These are phyloP conservation scores for Epistrophe eligans DNA, from an alignment of 2,888 invertebrate species.

Conservation along the genomic window DNA sequence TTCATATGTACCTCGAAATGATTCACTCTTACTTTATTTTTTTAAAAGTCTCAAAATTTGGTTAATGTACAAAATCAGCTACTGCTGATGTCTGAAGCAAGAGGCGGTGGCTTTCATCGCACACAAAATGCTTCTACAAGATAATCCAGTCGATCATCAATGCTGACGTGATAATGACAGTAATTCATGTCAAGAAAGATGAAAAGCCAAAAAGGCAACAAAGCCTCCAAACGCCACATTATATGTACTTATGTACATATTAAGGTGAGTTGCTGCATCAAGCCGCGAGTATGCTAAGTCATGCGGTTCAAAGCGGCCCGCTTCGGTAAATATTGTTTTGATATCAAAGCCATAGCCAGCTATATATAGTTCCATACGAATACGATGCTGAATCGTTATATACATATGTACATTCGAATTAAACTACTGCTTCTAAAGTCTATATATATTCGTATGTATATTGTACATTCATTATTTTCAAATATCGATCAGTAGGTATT, in stretches of 20 bases:
- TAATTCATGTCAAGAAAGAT: constrained; percentile 73
- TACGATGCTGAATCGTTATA: not conserved
- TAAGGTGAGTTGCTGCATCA: constrained; percentile 55
- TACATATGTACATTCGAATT: no score
- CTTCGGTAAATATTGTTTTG: constrained; percentile 64
- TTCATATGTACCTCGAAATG: constrained; percentile 20
- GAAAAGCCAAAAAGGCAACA: constrained; percentile 66
- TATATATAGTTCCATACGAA: constrained; percentile 26
- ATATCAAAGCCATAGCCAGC: constrained; percentile 13
- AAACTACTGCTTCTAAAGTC: constrained; percentile 53
- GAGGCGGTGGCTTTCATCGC: constrained; percentile 74
- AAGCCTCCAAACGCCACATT: constrained; percentile 58
- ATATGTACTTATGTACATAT: not conserved
- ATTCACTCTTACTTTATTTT: constrained; percentile 37
- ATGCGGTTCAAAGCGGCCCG: constrained; percentile 65
- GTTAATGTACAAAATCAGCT: constrained; percentile 66
- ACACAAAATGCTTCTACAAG: constrained; percentile 68
- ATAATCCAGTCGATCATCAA: constrained; percentile 75
- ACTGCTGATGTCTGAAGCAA: constrained; percentile 60
- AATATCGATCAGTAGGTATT: not conserved
- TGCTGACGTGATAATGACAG: constrained; percentile 75
- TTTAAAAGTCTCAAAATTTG: constrained; percentile 31
- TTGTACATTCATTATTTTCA: constrained; percentile 2
- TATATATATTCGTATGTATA: not conserved
- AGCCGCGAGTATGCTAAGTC: constrained; percentile 54